Conservation (phyloP, 2,797 vertebrate genomes). For the Paguma larvata region DNA sequence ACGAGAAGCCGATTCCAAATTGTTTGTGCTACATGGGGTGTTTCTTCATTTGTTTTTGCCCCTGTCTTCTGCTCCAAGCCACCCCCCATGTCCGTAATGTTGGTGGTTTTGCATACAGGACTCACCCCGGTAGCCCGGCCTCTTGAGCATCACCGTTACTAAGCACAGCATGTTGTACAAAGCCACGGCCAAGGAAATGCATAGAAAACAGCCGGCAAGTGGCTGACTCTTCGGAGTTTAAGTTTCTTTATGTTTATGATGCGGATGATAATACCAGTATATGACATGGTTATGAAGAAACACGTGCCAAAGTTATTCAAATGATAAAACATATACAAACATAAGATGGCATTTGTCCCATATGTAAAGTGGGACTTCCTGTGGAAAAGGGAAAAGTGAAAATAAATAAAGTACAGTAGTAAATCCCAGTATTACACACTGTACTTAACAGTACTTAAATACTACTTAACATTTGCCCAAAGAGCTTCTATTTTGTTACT, state of each 20-base stretch:
- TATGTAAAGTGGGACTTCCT: not conserved
- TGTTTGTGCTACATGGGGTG: not conserved
- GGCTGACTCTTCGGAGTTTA: not conserved
- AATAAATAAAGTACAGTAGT: not conserved
- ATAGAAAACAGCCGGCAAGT: not conserved
- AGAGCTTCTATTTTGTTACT: slow-evolving; percentile 1
- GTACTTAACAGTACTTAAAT: too few species aligned
- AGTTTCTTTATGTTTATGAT: not conserved
- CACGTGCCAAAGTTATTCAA: not conserved
- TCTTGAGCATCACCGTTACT: not conserved
- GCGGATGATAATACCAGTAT: not conserved
- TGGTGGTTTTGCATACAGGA: not conserved
- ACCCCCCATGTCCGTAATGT: not conserved
- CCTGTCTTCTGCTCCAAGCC: not conserved
- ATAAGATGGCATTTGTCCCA: not conserved
- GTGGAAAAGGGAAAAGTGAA: not conserved
- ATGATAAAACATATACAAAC: not conserved
- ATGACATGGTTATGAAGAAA: not conserved
- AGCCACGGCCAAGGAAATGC: not conserved
- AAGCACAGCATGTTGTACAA: not conserved
- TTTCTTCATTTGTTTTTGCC: not conserved
- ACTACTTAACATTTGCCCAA: not conserved
- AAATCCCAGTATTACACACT: not conserved
- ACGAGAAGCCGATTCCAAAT: not conserved
- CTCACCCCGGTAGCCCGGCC: not conserved